Evolutionary conservation across 2,888 invertebrate species (phyloP).

Genomic region (Eupithecia inturbata): DNA sequence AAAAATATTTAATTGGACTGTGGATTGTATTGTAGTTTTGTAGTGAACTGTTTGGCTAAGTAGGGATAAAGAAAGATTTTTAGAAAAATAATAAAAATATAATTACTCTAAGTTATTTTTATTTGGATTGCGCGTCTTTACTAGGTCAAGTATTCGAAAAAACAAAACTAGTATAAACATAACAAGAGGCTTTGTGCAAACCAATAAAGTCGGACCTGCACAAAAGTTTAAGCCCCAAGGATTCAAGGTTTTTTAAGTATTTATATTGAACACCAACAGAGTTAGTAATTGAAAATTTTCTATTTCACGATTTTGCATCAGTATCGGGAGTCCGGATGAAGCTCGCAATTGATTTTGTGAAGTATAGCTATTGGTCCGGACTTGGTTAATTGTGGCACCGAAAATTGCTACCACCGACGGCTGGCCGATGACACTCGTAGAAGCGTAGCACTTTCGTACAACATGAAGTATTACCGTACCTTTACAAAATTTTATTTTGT

Average conservation of each 20-base stretch:
- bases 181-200: too few species aligned
- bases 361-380: not conserved
- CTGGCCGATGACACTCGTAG: conserved; percentile 1
- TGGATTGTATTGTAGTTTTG: too few species aligned
- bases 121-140: too few species aligned
- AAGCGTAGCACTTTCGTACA: not conserved
- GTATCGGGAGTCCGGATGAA: not conserved
- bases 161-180: too few species aligned
- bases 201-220: too few species aligned
- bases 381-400: not conserved
- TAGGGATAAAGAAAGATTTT: not conserved
- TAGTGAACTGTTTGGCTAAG: not conserved
- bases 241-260: too few species aligned
- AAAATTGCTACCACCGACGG: not conserved
- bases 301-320: not conserved
- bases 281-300: not conserved
- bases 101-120: too few species aligned
- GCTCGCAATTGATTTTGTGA: not conserved
- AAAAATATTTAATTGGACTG: too few species aligned
- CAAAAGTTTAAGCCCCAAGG: too few species aligned
- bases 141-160: too few species aligned
- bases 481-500: not conserved
- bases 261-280: not conserved
- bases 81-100: too few species aligned
- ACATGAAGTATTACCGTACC: not conserved